Base-by-base conservation (phyloP, 2,113 vertebrate genomes). In the Eulacestoma nigropectus region DNA sequence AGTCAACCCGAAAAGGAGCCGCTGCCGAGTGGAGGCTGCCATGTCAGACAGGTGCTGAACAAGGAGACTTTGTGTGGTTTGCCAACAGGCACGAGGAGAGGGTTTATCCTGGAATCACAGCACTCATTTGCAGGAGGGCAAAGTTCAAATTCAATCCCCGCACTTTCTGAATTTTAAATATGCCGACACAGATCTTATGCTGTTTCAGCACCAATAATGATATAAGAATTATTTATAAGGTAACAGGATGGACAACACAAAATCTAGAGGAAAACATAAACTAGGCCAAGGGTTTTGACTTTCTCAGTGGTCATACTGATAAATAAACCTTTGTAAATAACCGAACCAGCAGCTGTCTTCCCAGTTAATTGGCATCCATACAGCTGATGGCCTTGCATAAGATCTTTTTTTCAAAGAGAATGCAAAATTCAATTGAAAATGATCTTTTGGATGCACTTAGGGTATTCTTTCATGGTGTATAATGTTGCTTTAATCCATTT, bases 91-190 rank as follows among this genome's bases (percentile, higher is more conserved):
- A 3, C 15, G 3, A n/a, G 83, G 57, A 37, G 27, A 82, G 47
- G n/a, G 16, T 13, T 85, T 86, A 10, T 84, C 60, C 70, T 50
- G 82, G 67, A 88, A 93, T 80, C 90, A 82, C 84, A 93, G 82
- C 25, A 1, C 50, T 92, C 81, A 21, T 93, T 93, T 75, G 74
- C 39, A 47, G 37, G 8, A 85, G 80, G 64, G 64, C 25, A 3
- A 88, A 90, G 90, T 90, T 96, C 83, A 65, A 10, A 55, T 62
- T 80, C 50, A 74, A 2, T 33, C 4, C 2, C 1, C 8, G 20
- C 59, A 26, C 37, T 81, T 90, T 33, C 76, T 84, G 93, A 67
- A 86, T 95, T 95, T 90, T 77, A 77, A 94, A 70, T 63, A 39
- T 2, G 5, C 37, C 1, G 6, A 62, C 2, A 8, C 0, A 6